Conservation (phyloP, 2,113 vertebrate species). For the Corydoras sp. region DNA sequence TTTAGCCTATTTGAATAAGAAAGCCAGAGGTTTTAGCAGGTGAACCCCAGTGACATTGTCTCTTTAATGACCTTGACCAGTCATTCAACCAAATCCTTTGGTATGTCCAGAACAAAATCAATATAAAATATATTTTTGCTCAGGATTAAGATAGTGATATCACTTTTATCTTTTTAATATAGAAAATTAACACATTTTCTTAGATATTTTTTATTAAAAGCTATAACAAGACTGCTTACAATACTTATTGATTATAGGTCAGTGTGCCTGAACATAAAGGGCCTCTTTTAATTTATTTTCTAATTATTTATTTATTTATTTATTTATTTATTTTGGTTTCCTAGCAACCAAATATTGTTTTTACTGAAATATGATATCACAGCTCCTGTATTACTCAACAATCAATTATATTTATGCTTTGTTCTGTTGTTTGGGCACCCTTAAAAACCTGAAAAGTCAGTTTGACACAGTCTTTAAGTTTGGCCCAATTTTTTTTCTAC, state of each 20-base stretch:
- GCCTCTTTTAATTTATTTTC: slow-evolving; percentile 69
- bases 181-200: too few species aligned
- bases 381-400: slow-evolving; percentile 79
- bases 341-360: slow-evolving; percentile 80
- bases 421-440: slow-evolving; percentile 66
- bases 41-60: slow-evolving; percentile 46
- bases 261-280: slow-evolving; percentile 62
- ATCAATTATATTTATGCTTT: slow-evolving; percentile 82
- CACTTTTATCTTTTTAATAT: slow-evolving; percentile 17
- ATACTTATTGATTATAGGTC: slow-evolving; percentile 69
- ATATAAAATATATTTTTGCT: slow-evolving; percentile 18
- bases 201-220: slow-evolving; percentile 39
- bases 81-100: slow-evolving; percentile 56
- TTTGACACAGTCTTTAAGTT: slow-evolving; percentile 16
- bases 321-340: slow-evolving; percentile 71
- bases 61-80: slow-evolving; percentile 66
- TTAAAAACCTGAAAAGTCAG: slow-evolving; percentile 58
- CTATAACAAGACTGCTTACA: slow-evolving; percentile 44
- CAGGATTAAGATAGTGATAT: slow-evolving; percentile 33
- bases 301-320: slow-evolving; percentile 70
- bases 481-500: slow-evolving; percentile 35
- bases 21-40: slow-evolving; percentile 23
- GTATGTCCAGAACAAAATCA: slow-evolving; percentile 30
- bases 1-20: slow-evolving; percentile 11
- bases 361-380: slow-evolving; percentile 78